Base-by-base conservation (phyloP, 1,140 invertebrate species). In the Drosophila ogumai region DNA sequence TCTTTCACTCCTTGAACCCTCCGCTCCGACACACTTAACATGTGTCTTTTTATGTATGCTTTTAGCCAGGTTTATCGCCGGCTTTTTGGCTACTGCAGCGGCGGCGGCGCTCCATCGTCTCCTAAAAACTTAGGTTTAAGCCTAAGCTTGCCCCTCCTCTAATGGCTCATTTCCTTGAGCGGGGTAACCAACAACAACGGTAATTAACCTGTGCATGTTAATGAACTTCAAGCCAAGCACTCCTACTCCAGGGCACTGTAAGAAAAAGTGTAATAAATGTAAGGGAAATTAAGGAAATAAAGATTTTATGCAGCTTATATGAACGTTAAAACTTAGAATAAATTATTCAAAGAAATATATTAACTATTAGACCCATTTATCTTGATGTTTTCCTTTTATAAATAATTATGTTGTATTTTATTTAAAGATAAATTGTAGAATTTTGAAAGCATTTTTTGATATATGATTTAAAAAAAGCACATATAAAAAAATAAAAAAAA, bases 171-270 rank as follows among this genome's bases (percentile, higher is more conserved):
- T 90, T 90, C 86, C 81, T 90, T 44, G 86, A 75, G 59, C 66
- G 49, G 43, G 43, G 44, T 3, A 7, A 25, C 52, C 82, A 87
- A 74, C 71, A 88, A 73, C 81, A 90, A 84, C 76, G 86, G 86
- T 90, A 90, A 90, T 90, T 90, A 90, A 90, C 86, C 86, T 90
- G 86, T 90, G 86, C 86, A 90, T 90, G 86, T 90, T 90, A 90
- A 90, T 90, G 86, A 90, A 90, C 85, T 90, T 90, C 85, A 90
- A 81, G 73, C 85, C 63, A 50, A 55, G 56, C 34, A 61, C 73
- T 77, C 49, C 55, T 56, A 50, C 55, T 31, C 36, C 28, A 46
- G 9, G 13, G 31, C 68, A 74, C 71, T 58, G 43, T 28, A 28
- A 28, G 25, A 28, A 28, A 28, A 28, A 28, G 25, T 28, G 25